Conservation (phyloP, 2,888 invertebrate species). For the Callinectes sapidus region DNA sequence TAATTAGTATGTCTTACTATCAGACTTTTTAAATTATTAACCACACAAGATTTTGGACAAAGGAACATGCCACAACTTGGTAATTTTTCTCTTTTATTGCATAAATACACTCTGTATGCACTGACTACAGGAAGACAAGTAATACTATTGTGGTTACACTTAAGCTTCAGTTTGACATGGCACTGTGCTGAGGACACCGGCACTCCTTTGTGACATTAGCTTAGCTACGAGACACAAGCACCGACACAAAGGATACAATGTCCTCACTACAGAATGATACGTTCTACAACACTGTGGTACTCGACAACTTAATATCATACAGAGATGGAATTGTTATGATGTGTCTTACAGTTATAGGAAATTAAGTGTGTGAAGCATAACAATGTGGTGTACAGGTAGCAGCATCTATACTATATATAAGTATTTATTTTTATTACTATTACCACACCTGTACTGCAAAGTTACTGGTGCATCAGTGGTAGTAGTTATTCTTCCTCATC, state of each 20-base stretch:
- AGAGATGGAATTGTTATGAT: background rate
- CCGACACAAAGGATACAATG: background rate
- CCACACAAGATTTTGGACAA: background rate
- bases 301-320: background rate
- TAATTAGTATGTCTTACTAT: background rate
- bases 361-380: background rate
- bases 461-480: background rate
- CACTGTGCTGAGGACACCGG: background rate
- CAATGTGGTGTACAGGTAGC: background rate
- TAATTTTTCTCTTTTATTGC: conserved; percentile 21
- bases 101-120: conserved; percentile 18
- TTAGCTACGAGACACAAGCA: background rate
- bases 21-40: background rate
- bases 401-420: background rate
- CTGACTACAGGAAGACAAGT: conserved; percentile 22
- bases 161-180: conserved; percentile 8
- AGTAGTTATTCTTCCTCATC: background rate
- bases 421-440: background rate
- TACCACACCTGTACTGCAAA: background rate
- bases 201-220: background rate
- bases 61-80: background rate
- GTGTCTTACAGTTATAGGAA: background rate
- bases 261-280: background rate
- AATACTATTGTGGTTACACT: conserved; percentile 5
- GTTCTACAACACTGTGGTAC: background rate